These are phyloP conservation scores for Orius insidiosus DNA, from an alignment of 1,140 invertebrate genomes.

Conservation along the genomic window DNA sequence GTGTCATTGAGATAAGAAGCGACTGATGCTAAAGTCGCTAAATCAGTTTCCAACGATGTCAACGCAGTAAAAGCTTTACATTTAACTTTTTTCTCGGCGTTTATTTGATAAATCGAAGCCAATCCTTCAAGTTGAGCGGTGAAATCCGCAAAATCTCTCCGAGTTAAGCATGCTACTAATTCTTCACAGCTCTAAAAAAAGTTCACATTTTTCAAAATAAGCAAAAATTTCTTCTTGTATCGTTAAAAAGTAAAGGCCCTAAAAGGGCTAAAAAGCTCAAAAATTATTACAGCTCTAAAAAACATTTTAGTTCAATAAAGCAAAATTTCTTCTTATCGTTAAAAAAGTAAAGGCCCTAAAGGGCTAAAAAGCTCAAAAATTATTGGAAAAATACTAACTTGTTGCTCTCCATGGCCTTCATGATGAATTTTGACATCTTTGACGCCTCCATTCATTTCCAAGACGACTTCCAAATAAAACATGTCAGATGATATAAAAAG, in stretches of 20 bases:
- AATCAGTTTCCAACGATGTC: slow-evolving; percentile 78
- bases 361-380: no score
- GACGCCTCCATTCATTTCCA: slow-evolving; percentile 63
- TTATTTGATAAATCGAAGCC: slow-evolving; percentile 79
- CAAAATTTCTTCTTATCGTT: no score
- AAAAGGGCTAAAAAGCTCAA: no score
- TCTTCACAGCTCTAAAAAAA: slow-evolving; percentile 65
- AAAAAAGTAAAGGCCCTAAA: no score
- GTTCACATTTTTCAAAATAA: no score
- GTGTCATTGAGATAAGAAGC: slow-evolving; percentile 69
- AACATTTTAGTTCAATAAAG: no score
- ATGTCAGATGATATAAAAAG: slow-evolving; percentile 89
- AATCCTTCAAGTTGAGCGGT: slow-evolving; percentile 80
- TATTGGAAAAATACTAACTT: slow-evolving; percentile 26
- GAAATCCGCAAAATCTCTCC: slow-evolving; percentile 82
- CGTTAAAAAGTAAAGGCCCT: no score
- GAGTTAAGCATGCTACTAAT: slow-evolving; percentile 56
- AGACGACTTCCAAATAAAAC: slow-evolving; percentile 84
- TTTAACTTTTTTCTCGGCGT: slow-evolving; percentile 88
- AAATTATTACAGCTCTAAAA: no score
- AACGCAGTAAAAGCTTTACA: slow-evolving; percentile 82
- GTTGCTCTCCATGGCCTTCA: slow-evolving; percentile 53
- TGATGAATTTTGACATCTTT: slow-evolving; percentile 89
- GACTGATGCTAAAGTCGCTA: slow-evolving; percentile 66
- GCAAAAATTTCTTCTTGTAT: no score